Base-by-base conservation (phyloP, 2,888 invertebrate genomes). In the Scaptomyza flava region DNA sequence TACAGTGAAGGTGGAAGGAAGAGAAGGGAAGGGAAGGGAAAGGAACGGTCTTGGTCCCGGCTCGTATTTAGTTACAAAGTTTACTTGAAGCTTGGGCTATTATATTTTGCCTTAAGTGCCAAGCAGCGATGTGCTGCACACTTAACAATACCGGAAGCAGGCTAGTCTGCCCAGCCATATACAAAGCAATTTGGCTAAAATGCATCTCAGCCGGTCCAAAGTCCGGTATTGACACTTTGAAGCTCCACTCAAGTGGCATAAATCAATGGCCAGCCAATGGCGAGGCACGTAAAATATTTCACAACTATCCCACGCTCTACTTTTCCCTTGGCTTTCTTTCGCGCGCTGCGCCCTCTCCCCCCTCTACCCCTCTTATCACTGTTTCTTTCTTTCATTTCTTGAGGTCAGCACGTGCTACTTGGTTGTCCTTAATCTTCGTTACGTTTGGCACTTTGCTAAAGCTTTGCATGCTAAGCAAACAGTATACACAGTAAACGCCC, bases 401-500 rank as follows among this genome's bases (percentile, higher is more conserved):
- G 72, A 77, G 88, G 88, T 83, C 87, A 88, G 63, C 72, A 83
- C 84, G 87, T 88, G 84, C 81, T 68, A 77, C 68, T 86, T 50
- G 78, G 69, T 77, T 88, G 68, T 86, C 77, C 84, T 87, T 89
- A 87, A 87, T 87, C 86, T 87, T 87, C 89, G 86, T 87, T 89
- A 79, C 83, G 76, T 87, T 87, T 89, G 89, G 89, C 89, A 88
- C 81, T 82, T 85, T 81, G 68, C 79, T 69, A 74, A 78, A 78
- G 81, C 86, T 82, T 86, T 80, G 84, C 87, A 83, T 88, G 89
- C 76, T 71, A 76, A 78, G 79, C 79, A 86, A 88, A 78, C 81
- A 63, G 52, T 43, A 43, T 38, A 53, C 71, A 64, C 45, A 41
- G 1, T 20, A 17, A 36, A 51, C 62, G 45, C 59, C 27, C 42